A percentile compares a stretch with the other conserved stretches of the same genome.
phyloP scores from a whole-genome alignment of 2,888 invertebrate genomes.

The Xestia xanthographa region DNA sequence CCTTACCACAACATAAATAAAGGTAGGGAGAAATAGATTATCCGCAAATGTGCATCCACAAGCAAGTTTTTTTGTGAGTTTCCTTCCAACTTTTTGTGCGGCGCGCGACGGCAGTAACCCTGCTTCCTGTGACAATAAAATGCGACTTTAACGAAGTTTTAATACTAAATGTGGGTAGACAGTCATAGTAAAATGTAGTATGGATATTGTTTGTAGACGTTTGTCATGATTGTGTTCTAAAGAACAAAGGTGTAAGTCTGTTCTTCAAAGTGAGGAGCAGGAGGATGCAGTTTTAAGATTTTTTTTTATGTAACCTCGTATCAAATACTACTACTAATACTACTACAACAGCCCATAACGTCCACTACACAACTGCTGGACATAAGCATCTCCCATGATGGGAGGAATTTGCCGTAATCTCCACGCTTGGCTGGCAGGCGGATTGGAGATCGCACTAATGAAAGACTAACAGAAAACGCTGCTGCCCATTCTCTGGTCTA shows the following conservation, averaged over 20 bases:
- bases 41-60: conserved; percentile 48
- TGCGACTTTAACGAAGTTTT: conserved; percentile 9
- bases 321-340: too few relatives aligned
- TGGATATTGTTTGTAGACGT: too few relatives aligned
- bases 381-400: too few relatives aligned
- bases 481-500: too few relatives aligned
- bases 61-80: conserved; percentile 37
- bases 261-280: background rate
- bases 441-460: too few relatives aligned
- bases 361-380: too few relatives aligned
- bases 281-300: too few relatives aligned
- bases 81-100: conserved; percentile 47
- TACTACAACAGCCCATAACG: too few relatives aligned
- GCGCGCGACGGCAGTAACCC: conserved; percentile 20
- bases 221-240: background rate
- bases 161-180: conserved; percentile 11
- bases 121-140: conserved; percentile 50
- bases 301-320: background rate
- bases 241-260: rapidly evolving
- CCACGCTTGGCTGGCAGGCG: too few relatives aligned
- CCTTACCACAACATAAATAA: conserved; percentile 23
- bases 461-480: too few relatives aligned
- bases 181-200: background rate
- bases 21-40: conserved; percentile 46
- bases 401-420: too few relatives aligned